Evolutionary conservation across 1,140 invertebrate genomes (phyloP), one percentile per base, ranked within the genome.

Genomic region (Atta cephalotes): DNA sequence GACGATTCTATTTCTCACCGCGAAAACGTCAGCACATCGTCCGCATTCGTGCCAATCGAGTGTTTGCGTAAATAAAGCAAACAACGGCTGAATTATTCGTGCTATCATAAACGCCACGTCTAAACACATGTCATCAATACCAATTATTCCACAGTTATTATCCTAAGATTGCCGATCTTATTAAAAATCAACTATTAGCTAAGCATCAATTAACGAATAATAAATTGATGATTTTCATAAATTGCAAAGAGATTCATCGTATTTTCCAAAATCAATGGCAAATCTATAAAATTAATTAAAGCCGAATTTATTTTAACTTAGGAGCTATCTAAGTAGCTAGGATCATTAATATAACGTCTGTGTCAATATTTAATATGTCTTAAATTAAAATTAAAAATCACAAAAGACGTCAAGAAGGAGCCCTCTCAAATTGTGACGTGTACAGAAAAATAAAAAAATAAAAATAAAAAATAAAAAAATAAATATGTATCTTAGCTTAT

Each of bases 11-110:
- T 74, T 74, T 74, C 39, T 51, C n/a, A 7, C 39, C 56, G 18
- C 10, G n/a, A 62, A 62, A 76, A 62, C 14, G 3, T 74, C 39
- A 21, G 18, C 39, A 63, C 16, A 31, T 25, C 45, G 16, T 16
- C 21, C 18, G 25, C 18, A n/a, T 60, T 35, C 14, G 39, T 39
- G 31, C 21, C 62, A 81, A 39, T 80, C 28, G 21, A 56, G 66
- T 81, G 51, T 72, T 81, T 81, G 63, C 49, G 21, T 21, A 56
- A 72, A 72, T 58, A 71, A 58, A 72, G 21, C 51, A 28, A 68
- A 45, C 39, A 21, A 66, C 18, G 14, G 28, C 9, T 16, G 31
- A 25, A 56, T 81, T 14, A 71, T 14, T 16, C 31, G 35, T 9
- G 21, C n/a, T 16, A 65, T 53, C 45, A 53, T 53, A 51, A 79